Evolutionary conservation across 2,113 vertebrate species (phyloP).

Genomic region (Nothoprocta perdicaria): DNA sequence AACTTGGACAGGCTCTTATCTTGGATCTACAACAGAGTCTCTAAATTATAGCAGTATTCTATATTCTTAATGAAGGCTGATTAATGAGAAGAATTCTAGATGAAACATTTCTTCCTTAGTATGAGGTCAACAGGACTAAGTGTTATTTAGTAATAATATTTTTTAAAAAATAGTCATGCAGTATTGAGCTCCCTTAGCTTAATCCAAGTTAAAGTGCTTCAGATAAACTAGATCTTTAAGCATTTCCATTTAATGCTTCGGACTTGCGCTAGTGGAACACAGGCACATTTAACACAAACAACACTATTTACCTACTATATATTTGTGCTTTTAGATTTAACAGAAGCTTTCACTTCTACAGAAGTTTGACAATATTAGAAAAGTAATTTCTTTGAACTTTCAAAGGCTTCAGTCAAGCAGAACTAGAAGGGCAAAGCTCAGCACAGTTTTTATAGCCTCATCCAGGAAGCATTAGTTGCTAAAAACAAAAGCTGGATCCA

Average conservation of each 20-base stretch:
- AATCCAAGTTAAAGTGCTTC: not conserved
- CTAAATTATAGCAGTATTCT: not conserved
- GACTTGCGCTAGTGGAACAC: not conserved
- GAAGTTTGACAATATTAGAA: not conserved
- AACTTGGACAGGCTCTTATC: not conserved
- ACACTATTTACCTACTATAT: not conserved
- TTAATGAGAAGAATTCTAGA: not conserved
- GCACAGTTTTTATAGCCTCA: not conserved
- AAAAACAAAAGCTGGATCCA: slow-evolving; percentile 64
- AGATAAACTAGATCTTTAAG: not conserved
- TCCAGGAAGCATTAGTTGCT: slow-evolving; percentile 49
- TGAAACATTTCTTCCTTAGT: not conserved
- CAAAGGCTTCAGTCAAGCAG: not conserved
- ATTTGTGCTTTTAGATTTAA: not conserved
- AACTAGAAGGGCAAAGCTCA: slow-evolving; percentile 45
- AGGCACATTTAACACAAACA: not conserved
- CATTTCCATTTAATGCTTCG: not conserved
- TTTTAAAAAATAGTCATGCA: not conserved
- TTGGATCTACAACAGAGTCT: not conserved
- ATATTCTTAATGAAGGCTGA: not conserved
- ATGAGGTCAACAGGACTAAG: not conserved
- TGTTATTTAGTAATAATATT: not conserved
- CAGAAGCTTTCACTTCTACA: not conserved
- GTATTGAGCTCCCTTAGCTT: not conserved
- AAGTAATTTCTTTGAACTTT: not conserved